phyloP scores from a whole-genome alignment of 2,797 vertebrate genomes.

The Siniperca obscura region DNA sequence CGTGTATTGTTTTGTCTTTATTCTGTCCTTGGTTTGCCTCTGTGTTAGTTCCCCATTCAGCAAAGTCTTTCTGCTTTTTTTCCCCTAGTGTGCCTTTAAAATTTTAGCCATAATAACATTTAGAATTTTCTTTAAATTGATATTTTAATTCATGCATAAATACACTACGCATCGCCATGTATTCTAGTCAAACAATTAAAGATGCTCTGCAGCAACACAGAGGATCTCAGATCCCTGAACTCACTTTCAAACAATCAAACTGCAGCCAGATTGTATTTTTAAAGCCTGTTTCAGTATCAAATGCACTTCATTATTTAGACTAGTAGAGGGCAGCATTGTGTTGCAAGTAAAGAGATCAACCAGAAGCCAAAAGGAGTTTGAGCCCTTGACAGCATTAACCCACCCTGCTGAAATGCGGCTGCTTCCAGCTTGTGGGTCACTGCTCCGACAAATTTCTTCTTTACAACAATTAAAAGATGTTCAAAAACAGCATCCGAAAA shows the following conservation, averaged over 20 bases:
- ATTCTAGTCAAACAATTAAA: background rate
- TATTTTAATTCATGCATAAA: background rate
- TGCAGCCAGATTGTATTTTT: background rate
- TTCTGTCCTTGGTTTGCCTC: background rate
- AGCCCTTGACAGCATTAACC: background rate
- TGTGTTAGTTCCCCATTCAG: background rate
- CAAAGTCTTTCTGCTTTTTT: background rate
- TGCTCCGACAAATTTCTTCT: background rate
- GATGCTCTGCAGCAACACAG: background rate
- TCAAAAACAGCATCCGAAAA: background rate
- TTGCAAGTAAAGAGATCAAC: background rate
- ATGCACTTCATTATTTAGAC: background rate
- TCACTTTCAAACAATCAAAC: background rate
- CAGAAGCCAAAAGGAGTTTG: background rate
- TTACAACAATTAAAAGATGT: background rate
- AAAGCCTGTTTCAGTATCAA: background rate
- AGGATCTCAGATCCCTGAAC: background rate
- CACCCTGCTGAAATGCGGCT: constrained; percentile 1
- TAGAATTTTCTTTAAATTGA: too few species aligned
- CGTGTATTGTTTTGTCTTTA: background rate
- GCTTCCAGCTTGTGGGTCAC: background rate
- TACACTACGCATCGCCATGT: background rate
- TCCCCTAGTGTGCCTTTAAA: background rate
- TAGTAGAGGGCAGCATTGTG: constrained; percentile 57
- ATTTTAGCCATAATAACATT: background rate